A percentile compares a stretch with the other conserved stretches of the same genome.
Evolutionary conservation across 30 jellyfish, hydroid and myxozoan species (phyloP).

Genomic region (Chironex yamaguchii): DNA sequence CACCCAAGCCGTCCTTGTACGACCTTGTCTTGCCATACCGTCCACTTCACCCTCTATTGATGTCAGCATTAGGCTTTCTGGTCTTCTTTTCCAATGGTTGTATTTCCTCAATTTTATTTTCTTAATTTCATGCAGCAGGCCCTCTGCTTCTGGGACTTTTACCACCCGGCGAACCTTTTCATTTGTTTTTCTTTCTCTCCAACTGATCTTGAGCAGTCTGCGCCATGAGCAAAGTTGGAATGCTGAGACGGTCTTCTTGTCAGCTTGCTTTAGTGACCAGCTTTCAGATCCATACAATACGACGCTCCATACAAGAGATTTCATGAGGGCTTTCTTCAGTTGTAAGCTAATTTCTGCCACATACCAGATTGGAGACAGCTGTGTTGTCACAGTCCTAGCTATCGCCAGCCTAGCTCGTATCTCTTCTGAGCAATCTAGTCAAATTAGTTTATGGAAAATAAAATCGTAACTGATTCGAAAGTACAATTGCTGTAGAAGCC

Average conservation of each 20-base stretch:
- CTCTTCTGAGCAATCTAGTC: not conserved
- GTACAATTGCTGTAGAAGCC: no score
- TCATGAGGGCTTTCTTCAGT: not conserved
- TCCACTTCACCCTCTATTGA: no score
- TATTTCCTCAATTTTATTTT: no score
- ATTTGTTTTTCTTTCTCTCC: slow-evolving; percentile 51
- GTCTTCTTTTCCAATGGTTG: no score
- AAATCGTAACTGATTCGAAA: no score
- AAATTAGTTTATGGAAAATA: no score
- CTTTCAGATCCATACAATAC: slow-evolving; percentile 32
- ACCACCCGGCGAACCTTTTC: not conserved
- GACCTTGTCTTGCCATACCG: no score
- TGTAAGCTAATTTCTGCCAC: not conserved
- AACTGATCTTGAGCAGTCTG: slow-evolving; percentile 15
- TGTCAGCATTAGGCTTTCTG: no score
- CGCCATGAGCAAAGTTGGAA: slow-evolving; percentile 24
- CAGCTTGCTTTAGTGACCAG: slow-evolving; percentile 15
- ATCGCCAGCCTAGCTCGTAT: not conserved
- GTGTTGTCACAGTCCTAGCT: not conserved
- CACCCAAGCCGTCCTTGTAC: no score
- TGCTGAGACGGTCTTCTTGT: not conserved
- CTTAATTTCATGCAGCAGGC: no score
- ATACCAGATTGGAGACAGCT: not conserved
- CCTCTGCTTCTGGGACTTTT: no score
- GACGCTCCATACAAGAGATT: slow-evolving; percentile 25